Evolutionary conservation across 2,797 vertebrate species (phyloP).

Genomic region (Gymnodraco acuticeps): DNA sequence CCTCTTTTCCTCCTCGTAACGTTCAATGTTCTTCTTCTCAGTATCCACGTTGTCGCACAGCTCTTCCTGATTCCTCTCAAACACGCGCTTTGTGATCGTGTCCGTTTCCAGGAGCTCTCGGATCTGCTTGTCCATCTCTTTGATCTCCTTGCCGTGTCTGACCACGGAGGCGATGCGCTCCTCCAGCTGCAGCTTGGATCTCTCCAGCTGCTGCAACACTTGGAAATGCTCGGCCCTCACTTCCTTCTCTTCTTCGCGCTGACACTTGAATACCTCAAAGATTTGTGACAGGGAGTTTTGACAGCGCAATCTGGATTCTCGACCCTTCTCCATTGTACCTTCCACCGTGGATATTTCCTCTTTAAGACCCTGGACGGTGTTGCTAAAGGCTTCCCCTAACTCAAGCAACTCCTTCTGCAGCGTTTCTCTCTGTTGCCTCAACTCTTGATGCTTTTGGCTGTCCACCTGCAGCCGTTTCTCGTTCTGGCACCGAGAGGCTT

Average conservation of each 20-base stretch:
- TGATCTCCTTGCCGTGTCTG: constrained; percentile 59
- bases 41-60: constrained; percentile 38
- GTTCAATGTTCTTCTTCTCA: constrained; percentile 48
- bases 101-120: constrained; percentile 57
- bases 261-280: constrained; percentile 51
- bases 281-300: constrained; percentile 42
- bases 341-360: constrained; percentile 59
- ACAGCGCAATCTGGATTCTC: not conserved
- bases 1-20: constrained; percentile 54
- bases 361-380: constrained; percentile 38
- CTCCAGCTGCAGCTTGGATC: constrained; percentile 67
- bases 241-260: constrained; percentile 57
- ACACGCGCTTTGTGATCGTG: constrained; percentile 39
- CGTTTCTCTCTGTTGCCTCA: constrained; percentile 43
- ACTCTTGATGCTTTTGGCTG: constrained; percentile 29
- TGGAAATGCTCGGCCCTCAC: constrained; percentile 41
- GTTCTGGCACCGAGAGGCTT: constrained; percentile 18
- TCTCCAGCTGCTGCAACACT: constrained; percentile 57
- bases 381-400: constrained; percentile 29
- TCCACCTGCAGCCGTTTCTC: constrained; percentile 62
- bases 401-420: constrained; percentile 53
- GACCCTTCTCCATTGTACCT: constrained; percentile 37
- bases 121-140: constrained; percentile 71
- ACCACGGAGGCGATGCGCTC: constrained; percentile 57
- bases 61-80: constrained; percentile 60